Evolutionary conservation across 2,888 invertebrate genomes (phyloP).

Genomic region (Antheraea yamamai): DNA sequence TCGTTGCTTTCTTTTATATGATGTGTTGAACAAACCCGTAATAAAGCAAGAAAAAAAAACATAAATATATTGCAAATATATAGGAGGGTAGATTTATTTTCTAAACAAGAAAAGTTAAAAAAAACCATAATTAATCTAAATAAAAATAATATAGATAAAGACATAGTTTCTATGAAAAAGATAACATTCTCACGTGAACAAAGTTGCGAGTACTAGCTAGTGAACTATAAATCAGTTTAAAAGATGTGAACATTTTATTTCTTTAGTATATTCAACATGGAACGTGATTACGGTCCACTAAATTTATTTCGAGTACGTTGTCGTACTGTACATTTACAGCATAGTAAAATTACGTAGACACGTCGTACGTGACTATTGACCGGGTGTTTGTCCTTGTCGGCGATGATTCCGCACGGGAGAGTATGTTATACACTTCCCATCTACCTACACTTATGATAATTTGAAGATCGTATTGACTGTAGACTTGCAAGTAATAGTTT

Average conservation of each 20-base stretch:
- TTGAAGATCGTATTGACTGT: neutral
- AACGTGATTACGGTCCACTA: neutral
- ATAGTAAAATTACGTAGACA: neutral
- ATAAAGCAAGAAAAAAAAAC: too few species aligned
- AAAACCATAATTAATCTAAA: too few species aligned
- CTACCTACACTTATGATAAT: constrained; percentile 11
- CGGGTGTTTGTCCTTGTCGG: constrained; percentile 22
- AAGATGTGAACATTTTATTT: neutral
- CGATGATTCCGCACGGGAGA: constrained; percentile 28
- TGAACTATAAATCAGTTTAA: neutral
- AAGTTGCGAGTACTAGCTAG: too few species aligned
- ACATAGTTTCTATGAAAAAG: too few species aligned
- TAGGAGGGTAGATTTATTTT: too few species aligned
- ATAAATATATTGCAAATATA: too few species aligned
- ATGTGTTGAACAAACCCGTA: too few species aligned
- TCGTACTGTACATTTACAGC: constrained; percentile 2
- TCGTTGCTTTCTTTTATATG: too few species aligned
- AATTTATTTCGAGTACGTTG: constrained; percentile 1
- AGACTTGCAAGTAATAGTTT: neutral
- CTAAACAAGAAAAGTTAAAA: too few species aligned
- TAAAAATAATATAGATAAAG: too few species aligned
- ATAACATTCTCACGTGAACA: too few species aligned
- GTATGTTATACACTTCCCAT: constrained; percentile 16
- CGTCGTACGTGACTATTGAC: constrained; percentile 26
- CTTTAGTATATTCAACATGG: neutral